phyloP scores from a whole-genome alignment of 1,140 invertebrate species.

The Protaetia brevitarsis region DNA sequence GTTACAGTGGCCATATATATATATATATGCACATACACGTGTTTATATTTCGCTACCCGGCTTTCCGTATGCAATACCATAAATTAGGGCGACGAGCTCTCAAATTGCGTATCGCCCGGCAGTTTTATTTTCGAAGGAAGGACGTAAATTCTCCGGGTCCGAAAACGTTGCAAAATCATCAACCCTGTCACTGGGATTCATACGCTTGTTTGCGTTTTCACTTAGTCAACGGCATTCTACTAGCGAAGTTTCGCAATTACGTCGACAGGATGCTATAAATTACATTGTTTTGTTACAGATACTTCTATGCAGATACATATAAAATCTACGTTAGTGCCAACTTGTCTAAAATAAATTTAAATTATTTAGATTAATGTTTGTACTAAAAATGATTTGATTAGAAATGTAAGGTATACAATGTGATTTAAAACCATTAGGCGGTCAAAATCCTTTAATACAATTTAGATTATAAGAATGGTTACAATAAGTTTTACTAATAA shows the following conservation, averaged over 20 bases:
- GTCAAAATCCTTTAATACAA: too few species aligned
- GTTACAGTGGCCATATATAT: background rate
- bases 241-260: background rate
- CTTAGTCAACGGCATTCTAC: background rate
- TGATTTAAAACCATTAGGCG: too few species aligned
- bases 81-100: background rate
- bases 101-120: background rate
- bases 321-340: too few species aligned
- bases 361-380: too few species aligned
- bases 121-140: conserved; percentile 12
- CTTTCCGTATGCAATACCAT: background rate
- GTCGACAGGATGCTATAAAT: background rate
- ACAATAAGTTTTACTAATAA: too few species aligned
- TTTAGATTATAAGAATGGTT: too few species aligned
- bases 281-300: background rate
- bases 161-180: background rate
- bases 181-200: background rate
- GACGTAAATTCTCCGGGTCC: background rate
- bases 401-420: too few species aligned
- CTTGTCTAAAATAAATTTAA: too few species aligned
- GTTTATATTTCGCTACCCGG: background rate
- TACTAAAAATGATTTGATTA: too few species aligned
- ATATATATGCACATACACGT: background rate
- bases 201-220: background rate
- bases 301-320: background rate